A percentile compares a stretch with the other conserved stretches of the same genome.
phyloP scores from a whole-genome alignment of 2,888 invertebrate genomes.

The Eupithecia centaureata region DNA sequence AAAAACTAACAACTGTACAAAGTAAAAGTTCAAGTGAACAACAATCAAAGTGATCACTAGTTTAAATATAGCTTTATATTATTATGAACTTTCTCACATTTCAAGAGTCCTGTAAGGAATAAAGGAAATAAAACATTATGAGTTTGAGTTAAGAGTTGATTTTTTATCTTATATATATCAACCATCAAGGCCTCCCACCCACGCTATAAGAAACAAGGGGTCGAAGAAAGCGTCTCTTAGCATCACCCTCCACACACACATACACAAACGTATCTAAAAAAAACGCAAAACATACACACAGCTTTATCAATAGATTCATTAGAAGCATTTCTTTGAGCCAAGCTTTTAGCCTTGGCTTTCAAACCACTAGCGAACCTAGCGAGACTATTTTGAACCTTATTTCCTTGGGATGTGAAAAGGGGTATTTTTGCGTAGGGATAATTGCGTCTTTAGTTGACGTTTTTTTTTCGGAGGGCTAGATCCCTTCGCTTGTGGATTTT shows the following conservation, averaged over 20 bases:
- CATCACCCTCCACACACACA: constrained; percentile 73
- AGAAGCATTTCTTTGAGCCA: constrained; percentile 81
- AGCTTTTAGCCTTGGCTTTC: constrained; percentile 68
- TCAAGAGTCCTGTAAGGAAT: too few species aligned
- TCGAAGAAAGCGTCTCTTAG: constrained; percentile 82
- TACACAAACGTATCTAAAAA: constrained; percentile 66
- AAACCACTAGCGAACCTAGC: constrained; percentile 48
- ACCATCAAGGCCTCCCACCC: constrained; percentile 55
- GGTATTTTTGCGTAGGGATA: constrained; percentile 64
- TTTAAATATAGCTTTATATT: too few species aligned
- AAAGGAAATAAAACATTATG: too few species aligned
- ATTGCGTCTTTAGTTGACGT: constrained; percentile 78
- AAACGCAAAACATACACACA: constrained; percentile 67
- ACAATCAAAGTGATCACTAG: too few species aligned
- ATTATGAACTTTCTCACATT: too few species aligned
- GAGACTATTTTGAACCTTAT: constrained; percentile 54
- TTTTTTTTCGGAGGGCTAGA: constrained; percentile 69
- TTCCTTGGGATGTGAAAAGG: constrained; percentile 20
- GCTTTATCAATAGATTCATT: constrained; percentile 81
- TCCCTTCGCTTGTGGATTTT: constrained; percentile 41
- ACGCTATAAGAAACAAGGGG: constrained; percentile 77
- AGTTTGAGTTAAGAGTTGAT: too few species aligned
- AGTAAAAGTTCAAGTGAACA: too few species aligned
- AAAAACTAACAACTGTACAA: too few species aligned
- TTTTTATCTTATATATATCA: too few species aligned